Evolutionary conservation across 2,113 vertebrate genomes (phyloP), one percentile per base, ranked within the genome.

Genomic region (Tetrax tetrax): DNA sequence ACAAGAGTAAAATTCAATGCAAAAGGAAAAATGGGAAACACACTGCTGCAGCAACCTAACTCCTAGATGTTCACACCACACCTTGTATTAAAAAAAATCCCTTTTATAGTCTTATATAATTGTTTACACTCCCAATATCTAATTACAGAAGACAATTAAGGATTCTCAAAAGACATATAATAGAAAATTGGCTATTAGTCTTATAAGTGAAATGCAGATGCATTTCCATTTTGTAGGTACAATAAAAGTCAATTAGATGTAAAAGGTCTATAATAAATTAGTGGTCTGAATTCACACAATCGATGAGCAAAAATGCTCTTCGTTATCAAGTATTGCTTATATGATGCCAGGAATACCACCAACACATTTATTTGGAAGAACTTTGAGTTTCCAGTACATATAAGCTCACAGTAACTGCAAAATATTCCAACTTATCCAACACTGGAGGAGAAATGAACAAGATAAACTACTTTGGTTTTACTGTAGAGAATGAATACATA

Each of bases 251-350:
- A 90, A 72, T 68, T 81, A 89, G 35, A 89, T 69, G 31, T 65
- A 79, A 96, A 94, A 95, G 56, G 61, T 79, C 48, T 65, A 64
- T 79, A 89, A 90, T 53, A 80, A 93, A 90, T 71, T 24, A 45
- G 45, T 22, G 29, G 22, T 86, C 38, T 95, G 90, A 43, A 92
- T 87, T 92, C 80, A 82, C 45, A 95, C 20, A 45, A 69, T 11
- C 74, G 33, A 68, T 33, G 18, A 89, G 20, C 18, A 91, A 75
- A 83, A 92, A 61, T 28, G 53, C 4, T 93, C 65, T 76, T 95
- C 24, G 13, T 94, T 89, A 87, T 23, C 63, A 54, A 35, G 11
- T 28, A 60, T 47, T 75, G 69, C 22, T 76, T 31, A 3, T 48
- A 20, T 13, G 29, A 51, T 78, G 65, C 81, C 70, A 89, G 71